Evolutionary conservation across 2,113 vertebrate genomes (phyloP), one percentile per base, ranked within the genome.

Genomic region (human (Homo sapiens)): DNA sequence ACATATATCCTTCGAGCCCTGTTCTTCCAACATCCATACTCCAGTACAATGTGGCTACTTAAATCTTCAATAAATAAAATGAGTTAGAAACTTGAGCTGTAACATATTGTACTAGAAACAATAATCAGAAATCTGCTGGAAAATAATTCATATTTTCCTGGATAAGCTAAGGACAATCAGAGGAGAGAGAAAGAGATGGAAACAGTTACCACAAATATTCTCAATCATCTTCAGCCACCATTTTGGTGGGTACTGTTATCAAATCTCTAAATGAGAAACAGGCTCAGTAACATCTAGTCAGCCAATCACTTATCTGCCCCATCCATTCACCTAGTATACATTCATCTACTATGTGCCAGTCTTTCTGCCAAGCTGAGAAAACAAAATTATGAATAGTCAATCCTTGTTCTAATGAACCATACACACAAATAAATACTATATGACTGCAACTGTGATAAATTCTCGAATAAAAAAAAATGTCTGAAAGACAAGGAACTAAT

Each of bases 61-160:
- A 93, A 32, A 52, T 70, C 84, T 96, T 81, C 72, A 94, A 89
- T 18, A 96, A 84, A 80, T 73, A 82, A 96, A 90, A 83, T 81
- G 59, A 50, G 59, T 89, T 86, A 93, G 20, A 90, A 85, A 90
- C 40, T 76, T 43, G 43, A 59, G 55, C 43, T 66, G 22, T 50
- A 55, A 94, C 22, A 86, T 70, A 94, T 2, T 81, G 9, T 61
- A 75, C 92, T 0, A 76, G 66, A 90, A 94, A 96, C 59, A 97
- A 38, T 68, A 59, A 93, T 38, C 43, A 93, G 80, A 76, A 93
- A 90, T 76, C 4, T 40, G 40, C 57, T 48, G 16, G 70, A 75
- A 83, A 86, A 73, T 20, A 93, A 50, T 64, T 20, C 38, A 84
- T 72, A 89, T 89, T 80, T 87, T 13, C 0, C 38, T 32, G 11